Evolutionary conservation across 2,113 vertebrate species (phyloP).

Genomic region (Perognathus longimembris): DNA sequence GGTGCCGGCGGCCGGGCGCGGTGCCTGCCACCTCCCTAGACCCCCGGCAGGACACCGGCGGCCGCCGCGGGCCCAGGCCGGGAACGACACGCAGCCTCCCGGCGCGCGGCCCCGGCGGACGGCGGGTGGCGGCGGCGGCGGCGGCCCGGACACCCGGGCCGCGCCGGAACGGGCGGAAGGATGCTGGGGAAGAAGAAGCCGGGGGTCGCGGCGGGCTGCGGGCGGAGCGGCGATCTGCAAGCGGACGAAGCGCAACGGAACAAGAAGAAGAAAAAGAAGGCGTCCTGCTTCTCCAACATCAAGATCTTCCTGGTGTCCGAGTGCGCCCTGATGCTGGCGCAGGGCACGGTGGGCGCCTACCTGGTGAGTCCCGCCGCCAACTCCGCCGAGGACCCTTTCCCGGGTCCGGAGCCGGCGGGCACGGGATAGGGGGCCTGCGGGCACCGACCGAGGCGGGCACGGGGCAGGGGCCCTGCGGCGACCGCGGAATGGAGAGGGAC

Average conservation of each 20-base stretch:
- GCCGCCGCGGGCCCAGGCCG: conserved; percentile 80
- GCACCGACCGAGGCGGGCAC: neutral
- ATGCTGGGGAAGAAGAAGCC: conserved; percentile 93
- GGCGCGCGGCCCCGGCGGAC: conserved; percentile 68
- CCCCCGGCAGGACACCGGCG: conserved; percentile 55
- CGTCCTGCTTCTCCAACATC: conserved; percentile 96
- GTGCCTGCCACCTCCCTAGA: conserved; percentile 57
- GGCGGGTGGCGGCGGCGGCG: conserved; percentile 67
- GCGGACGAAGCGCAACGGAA: conserved; percentile 87
- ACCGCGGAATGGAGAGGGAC: no score
- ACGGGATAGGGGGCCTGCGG: conserved; percentile 39
- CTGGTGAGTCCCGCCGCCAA: conserved; percentile 91
- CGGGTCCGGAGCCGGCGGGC: neutral
- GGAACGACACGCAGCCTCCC: conserved; percentile 66
- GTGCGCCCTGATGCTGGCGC: conserved; percentile 98
- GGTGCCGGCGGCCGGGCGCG: conserved; percentile 55
- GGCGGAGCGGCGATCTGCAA: conserved; percentile 85
- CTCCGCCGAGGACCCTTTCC: conserved; percentile 38
- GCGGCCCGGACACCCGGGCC: conserved; percentile 70
- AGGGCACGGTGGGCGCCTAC: conserved; percentile 98
- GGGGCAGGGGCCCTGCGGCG: no score
- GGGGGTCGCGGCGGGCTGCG: conserved; percentile 82
- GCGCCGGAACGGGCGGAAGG: conserved; percentile 77
- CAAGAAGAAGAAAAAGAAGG: conserved; percentile 89
- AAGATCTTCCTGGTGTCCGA: conserved; percentile 97